phyloP scores from a whole-genome alignment of 1,140 invertebrate species.

The Neodiprion fabricii region DNA sequence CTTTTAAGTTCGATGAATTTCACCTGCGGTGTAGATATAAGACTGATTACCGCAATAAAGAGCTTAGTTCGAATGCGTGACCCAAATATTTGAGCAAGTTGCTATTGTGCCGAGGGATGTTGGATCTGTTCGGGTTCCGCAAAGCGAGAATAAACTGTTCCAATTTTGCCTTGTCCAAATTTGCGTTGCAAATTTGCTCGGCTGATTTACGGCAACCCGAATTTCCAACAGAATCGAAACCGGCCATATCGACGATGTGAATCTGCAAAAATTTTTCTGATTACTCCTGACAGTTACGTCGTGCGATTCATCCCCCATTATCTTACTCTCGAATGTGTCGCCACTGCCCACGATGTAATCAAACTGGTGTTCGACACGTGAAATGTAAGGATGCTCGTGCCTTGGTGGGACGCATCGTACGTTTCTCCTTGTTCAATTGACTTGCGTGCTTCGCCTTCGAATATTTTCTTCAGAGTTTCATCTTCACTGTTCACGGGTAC shows the following conservation, averaged over 20 bases:
- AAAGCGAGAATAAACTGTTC: slow-evolving; percentile 31
- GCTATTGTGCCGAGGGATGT: slow-evolving; percentile 18
- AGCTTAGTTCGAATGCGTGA: slow-evolving; percentile 19
- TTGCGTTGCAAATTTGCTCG: slow-evolving; percentile 28
- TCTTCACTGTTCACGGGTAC: slow-evolving; percentile 20
- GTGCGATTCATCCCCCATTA: not conserved
- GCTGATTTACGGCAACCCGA: slow-evolving; percentile 24
- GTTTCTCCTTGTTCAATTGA: slow-evolving; percentile 14
- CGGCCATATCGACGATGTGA: slow-evolving; percentile 40
- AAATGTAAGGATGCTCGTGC: slow-evolving; percentile 31
- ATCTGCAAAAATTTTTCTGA: slow-evolving; percentile 21
- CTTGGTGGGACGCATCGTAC: slow-evolving; percentile 33
- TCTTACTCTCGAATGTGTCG: slow-evolving; percentile 29
- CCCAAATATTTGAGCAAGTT: slow-evolving; percentile 33
- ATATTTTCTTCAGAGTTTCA: slow-evolving; percentile 26
- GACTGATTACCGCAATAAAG: slow-evolving; percentile 31
- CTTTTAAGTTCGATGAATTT: not conserved
- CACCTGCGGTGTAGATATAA: not conserved
- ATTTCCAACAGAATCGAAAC: slow-evolving; percentile 29
- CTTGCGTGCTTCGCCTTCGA: slow-evolving; percentile 32
- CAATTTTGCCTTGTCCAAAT: slow-evolving; percentile 31
- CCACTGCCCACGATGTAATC: slow-evolving; percentile 29
- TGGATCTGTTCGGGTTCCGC: not conserved
- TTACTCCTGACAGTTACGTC: not conserved
- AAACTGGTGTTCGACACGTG: slow-evolving; percentile 31